Conservation (phyloP, 2,888 invertebrate species). For the Phortica magna region DNA sequence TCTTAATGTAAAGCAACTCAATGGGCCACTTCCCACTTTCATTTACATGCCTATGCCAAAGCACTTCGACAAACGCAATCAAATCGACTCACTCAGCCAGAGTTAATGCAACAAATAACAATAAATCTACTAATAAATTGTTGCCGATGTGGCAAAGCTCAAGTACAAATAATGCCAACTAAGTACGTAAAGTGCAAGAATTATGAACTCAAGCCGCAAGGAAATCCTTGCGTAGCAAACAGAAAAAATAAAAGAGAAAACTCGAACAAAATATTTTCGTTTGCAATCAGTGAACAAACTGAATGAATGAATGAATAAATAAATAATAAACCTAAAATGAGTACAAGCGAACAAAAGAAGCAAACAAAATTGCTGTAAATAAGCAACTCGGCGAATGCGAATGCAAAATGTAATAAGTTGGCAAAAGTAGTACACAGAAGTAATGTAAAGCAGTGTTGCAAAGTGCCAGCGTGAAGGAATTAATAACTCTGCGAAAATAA, state of each 20-base stretch:
- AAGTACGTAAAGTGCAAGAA: conserved; percentile 9
- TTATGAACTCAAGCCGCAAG: conserved; percentile 15
- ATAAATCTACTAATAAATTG: background rate
- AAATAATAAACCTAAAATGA: conserved; percentile 17
- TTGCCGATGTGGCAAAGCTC: background rate
- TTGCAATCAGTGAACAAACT: conserved; percentile 23
- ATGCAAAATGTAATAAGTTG: background rate
- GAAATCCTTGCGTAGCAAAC: background rate
- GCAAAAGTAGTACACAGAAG: background rate
- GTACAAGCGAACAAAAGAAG: background rate
- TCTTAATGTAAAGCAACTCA: background rate
- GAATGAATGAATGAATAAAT: conserved; percentile 23
- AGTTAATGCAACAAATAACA: background rate
- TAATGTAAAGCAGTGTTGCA: background rate
- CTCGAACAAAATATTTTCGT: conserved; percentile 6
- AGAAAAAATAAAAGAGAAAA: background rate
- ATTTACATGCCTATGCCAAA: background rate
- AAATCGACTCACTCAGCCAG: background rate
- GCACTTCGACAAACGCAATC: background rate
- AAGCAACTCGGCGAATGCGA: background rate
- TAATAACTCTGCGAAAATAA: background rate
- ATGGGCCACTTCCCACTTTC: background rate
- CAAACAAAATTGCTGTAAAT: background rate
- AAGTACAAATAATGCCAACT: background rate
- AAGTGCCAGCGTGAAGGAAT: background rate